Evolutionary conservation across 2,888 invertebrate genomes (phyloP).

Genomic region (Erebia palarica): DNA sequence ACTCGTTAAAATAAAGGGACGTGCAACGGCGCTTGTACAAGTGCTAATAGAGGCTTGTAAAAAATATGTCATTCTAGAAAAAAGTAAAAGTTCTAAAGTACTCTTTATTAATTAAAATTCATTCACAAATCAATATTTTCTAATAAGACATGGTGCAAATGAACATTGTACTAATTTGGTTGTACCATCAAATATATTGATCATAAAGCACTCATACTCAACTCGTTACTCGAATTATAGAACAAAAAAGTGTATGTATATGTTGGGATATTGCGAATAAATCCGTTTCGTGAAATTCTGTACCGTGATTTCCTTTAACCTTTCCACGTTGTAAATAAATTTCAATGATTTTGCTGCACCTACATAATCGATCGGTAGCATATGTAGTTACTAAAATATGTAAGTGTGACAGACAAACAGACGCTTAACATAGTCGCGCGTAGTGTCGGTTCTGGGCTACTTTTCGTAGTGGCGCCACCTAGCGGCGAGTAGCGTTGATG

Average conservation of each 20-base stretch:
- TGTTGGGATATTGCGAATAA: slow-evolving; percentile 39
- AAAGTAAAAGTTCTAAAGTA: too few species aligned
- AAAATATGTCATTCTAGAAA: neutral
- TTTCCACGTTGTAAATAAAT: neutral
- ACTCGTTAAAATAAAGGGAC: too few species aligned
- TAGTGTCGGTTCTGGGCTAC: too few species aligned
- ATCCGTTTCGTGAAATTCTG: slow-evolving; percentile 26
- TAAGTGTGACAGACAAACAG: too few species aligned
- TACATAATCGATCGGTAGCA: neutral
- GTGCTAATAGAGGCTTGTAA: too few species aligned
- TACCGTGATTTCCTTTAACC: slow-evolving; percentile 37
- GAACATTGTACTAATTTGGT: neutral
- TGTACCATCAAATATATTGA: neutral
- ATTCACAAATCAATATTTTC: neutral
- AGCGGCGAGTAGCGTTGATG: too few species aligned
- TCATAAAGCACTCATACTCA: neutral
- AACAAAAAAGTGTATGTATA: slow-evolving; percentile 27
- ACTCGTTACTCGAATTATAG: slow-evolving; percentile 19
- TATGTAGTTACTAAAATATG: neutral
- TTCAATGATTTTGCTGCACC: neutral
- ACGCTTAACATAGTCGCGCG: too few species aligned
- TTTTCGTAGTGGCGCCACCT: too few species aligned
- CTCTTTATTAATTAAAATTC: neutral
- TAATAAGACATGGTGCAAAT: slow-evolving; percentile 22
- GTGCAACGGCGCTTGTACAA: too few species aligned